Conservation (phyloP, 1,140 invertebrate genomes). For the Campoletis sonorensis region DNA sequence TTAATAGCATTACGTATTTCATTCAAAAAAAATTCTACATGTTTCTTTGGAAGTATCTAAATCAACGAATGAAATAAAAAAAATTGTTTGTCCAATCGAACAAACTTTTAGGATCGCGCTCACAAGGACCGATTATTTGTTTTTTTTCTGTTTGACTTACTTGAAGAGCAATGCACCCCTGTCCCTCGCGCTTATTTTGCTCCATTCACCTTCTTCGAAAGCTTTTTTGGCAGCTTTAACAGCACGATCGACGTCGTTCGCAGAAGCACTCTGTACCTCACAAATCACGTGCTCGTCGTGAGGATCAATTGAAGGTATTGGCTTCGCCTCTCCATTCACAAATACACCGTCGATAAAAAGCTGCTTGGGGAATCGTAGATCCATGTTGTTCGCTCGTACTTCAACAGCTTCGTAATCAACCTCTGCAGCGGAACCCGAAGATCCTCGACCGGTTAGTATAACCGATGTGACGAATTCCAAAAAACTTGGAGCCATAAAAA, state of each 20-base stretch:
- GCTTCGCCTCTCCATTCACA: conserved; percentile 84
- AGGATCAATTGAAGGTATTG: conserved; percentile 88
- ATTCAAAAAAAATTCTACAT: no score
- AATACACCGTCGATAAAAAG: conserved; percentile 95
- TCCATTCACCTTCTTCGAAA: conserved; percentile 92
- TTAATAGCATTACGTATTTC: no score
- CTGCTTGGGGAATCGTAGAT: conserved; percentile 90
- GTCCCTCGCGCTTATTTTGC: conserved; percentile 90
- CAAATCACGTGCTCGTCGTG: conserved; percentile 90
- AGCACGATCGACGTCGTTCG: conserved; percentile 90
- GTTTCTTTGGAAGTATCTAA: no score
- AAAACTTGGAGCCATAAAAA: conserved; percentile 95
- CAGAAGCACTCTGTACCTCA: conserved; percentile 83
- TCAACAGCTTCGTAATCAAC: conserved; percentile 86
- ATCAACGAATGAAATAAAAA: no score
- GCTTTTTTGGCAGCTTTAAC: conserved; percentile 91
- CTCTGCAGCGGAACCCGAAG: conserved; percentile 69
- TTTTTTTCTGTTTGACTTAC: conserved; percentile 69
- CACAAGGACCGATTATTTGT: not conserved
- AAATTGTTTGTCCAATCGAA: no score
- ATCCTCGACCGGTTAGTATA: conserved; percentile 82
- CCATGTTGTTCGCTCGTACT: conserved; percentile 89
- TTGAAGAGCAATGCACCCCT: conserved; percentile 85
- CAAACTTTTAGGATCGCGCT: no score
- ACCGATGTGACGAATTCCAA: conserved; percentile 86